Percentiles rank a stretch among this genome's conserved stretches.
phyloP scores from a whole-genome alignment of 2,888 invertebrate genomes.

The Lasiommata megera region DNA sequence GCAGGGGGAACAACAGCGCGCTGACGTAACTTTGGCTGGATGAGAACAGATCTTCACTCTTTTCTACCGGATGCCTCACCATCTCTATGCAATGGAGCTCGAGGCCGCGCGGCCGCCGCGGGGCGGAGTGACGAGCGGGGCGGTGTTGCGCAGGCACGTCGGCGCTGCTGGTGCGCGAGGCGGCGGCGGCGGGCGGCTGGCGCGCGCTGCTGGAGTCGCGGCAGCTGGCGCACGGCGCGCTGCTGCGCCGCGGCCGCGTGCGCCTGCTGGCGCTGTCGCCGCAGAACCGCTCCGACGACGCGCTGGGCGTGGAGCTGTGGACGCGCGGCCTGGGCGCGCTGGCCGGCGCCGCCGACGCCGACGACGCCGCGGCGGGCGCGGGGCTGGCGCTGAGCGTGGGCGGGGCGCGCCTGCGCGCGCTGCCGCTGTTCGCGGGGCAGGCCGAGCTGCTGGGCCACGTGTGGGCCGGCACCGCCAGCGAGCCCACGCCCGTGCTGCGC shows the following conservation, averaged over 20 bases:
- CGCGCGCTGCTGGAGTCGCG: conserved; percentile 47
- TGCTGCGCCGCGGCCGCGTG: conserved; percentile 55
- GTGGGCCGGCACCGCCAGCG: conserved; percentile 63
- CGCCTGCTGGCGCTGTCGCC: conserved; percentile 37
- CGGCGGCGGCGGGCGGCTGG: conserved; percentile 44
- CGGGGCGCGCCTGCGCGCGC: conserved; percentile 46
- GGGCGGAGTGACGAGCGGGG: too few relatives aligned
- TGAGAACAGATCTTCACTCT: too few relatives aligned
- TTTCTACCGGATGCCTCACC: too few relatives aligned
- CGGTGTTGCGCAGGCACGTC: conserved; percentile 37
- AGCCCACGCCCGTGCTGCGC: conserved; percentile 54
- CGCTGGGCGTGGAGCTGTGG: conserved; percentile 47
- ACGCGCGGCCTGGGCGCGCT: conserved; percentile 49
- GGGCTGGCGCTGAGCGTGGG: conserved; percentile 49
- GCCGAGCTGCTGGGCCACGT: conserved; percentile 62
- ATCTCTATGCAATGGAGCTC: too few relatives aligned
- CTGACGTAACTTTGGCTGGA: too few relatives aligned
- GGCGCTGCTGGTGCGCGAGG: conserved; percentile 46
- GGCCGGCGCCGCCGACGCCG: conserved; percentile 30
- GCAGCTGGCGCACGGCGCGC: conserved; percentile 52
- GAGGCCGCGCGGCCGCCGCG: too few relatives aligned
- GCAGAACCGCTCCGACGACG: conserved; percentile 25
- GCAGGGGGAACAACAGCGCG: too few relatives aligned
- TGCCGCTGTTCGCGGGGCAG: conserved; percentile 47
- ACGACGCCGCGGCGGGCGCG: conserved; percentile 38